These are phyloP conservation scores for Erythrocercus mccallii DNA, from an alignment of 2,113 vertebrate species.

Conservation along the genomic window DNA sequence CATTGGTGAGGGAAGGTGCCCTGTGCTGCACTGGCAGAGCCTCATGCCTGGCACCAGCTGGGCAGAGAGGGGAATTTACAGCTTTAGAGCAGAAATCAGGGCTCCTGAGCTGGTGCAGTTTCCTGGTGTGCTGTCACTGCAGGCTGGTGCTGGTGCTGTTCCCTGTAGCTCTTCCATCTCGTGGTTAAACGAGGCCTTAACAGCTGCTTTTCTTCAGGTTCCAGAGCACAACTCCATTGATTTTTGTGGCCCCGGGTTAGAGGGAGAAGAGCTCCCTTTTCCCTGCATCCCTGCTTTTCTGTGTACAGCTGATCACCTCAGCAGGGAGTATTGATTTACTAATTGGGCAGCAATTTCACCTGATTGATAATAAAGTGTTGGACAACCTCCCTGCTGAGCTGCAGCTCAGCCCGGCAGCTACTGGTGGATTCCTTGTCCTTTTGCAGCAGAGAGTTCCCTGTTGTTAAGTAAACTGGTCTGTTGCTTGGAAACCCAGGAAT, in stretches of 20 bases:
- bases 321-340: constrained; percentile 21
- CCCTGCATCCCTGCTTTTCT: neutral
- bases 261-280: neutral
- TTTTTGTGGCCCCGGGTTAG: constrained; percentile 1
- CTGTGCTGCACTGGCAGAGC: neutral
- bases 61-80: neutral
- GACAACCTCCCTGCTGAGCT: constrained; percentile 59
- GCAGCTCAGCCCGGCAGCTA: neutral
- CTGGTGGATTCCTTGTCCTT: constrained; percentile 41
- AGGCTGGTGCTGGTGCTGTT: neutral
- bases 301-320: neutral
- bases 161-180: neutral
- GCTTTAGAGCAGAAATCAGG: neutral
- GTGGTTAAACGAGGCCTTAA: neutral
- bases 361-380: constrained; percentile 46
- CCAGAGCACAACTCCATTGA: constrained; percentile 32
- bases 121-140: neutral
- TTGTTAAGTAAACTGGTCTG: constrained; percentile 62
- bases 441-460: constrained; percentile 42
- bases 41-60: neutral
- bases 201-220: constrained; percentile 3
- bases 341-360: constrained; percentile 53
- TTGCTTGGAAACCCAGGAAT: constrained; percentile 64
- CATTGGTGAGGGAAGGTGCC: neutral
- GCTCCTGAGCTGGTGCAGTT: neutral